Evolutionary conservation across 2,888 invertebrate genomes (phyloP), one percentile per base, ranked within the genome.

Genomic region (Heliconius erato): DNA sequence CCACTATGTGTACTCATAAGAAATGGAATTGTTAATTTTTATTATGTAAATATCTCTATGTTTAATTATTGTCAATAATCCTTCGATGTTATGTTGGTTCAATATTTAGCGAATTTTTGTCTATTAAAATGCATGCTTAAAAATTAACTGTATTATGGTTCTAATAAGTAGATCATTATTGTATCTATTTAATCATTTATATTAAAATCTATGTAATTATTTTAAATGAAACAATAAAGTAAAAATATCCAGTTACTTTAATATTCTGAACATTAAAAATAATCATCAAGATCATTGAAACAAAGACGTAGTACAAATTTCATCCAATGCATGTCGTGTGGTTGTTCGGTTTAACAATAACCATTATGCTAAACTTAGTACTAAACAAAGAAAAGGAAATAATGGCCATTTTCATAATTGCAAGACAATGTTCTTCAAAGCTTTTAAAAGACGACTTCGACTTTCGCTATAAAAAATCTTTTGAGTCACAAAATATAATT

Each of bases 21-120:
- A 16, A 78, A 81, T 54, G 23, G 5, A 32, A 86, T 88, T 88
- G 89, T 89, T 89, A 86, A 86, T 88, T 88, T 89, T 88, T 85
- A 84, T 82, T 85, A 79, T 87, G 86, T 88, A 88, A 86, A 87
- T 88, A 88, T 74, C 23, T 79, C 76, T 83, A 79, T 83, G 65
- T 79, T 80, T 86, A 79, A 81, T 84, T 84, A 83, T 83, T 84
- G 85, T 84, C 85, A 84, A 84, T 81, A 81, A 83, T 83, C 74
- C 72, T 74, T 69, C 74, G 79, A 79, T 83, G 77, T 82, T 86
- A 82, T 80, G 59, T 85, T 81, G 72, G 67, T 32, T 72, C 40
- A 68, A 80, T 82, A 79, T 81, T 49, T 82, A 78, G 35, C 32
- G 35, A 80, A 74, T 59, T 59, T 54, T 71, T 79, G 79, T 63